These are phyloP conservation scores for Meriones psammophilus DNA, from an alignment of 2,797 vertebrate genomes.

Conservation along the genomic window DNA sequence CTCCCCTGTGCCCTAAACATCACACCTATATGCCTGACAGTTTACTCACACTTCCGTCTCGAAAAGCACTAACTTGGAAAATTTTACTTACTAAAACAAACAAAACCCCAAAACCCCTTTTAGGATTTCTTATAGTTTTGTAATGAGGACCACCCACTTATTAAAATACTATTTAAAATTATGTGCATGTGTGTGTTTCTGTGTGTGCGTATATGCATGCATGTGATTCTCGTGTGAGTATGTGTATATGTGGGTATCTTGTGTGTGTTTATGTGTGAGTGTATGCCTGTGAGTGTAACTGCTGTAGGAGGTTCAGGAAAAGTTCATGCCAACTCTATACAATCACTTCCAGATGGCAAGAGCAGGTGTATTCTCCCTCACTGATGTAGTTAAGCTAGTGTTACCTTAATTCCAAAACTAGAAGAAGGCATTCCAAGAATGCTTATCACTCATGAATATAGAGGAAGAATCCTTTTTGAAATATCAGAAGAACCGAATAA, in stretches of 20 bases:
- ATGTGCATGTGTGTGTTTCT: neutral
- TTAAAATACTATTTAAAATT: no score
- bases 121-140: neutral
- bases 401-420: neutral
- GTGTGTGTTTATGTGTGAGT: neutral
- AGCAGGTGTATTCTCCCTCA: neutral
- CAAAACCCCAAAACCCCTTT: no score
- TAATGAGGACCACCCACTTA: neutral
- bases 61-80: neutral
- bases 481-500: neutral
- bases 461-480: neutral
- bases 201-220: neutral
- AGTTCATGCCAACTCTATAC: neutral
- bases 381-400: neutral
- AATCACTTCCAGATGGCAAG: neutral
- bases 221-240: neutral
- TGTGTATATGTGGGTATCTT: neutral
- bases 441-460: neutral
- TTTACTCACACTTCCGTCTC: neutral
- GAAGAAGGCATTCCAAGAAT: neutral
- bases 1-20: neutral
- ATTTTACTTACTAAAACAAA: neutral
- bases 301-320: neutral
- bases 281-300: neutral
- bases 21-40: neutral